Conservation (phyloP, 2,888 invertebrate genomes). For the Abscondita cerata region DNA sequence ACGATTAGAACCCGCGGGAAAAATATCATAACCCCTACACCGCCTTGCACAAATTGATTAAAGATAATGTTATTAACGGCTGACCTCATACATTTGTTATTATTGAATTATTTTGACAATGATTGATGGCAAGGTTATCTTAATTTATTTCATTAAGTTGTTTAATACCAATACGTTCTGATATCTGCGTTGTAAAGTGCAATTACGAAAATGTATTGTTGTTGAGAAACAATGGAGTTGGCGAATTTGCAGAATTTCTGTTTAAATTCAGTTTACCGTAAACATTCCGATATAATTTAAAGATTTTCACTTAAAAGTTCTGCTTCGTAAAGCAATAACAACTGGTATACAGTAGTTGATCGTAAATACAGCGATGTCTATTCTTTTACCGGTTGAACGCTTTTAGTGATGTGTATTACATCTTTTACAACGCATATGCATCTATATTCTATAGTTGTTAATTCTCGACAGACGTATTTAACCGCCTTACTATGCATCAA, state of each 20-base stretch:
- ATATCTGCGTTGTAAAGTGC: conserved; percentile 10
- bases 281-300: neutral
- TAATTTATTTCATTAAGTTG: conserved; percentile 19
- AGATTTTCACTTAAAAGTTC: conserved; percentile 4
- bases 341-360: conserved; percentile 10
- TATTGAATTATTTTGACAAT: conserved; percentile 31
- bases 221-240: conserved; percentile 8
- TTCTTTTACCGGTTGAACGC: conserved; percentile 23
- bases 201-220: conserved; percentile 9
- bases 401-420: conserved; percentile 18
- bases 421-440: conserved; percentile 22
- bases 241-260: neutral
- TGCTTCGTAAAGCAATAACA: conserved; percentile 9
- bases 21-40: conserved; percentile 15
- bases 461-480: conserved; percentile 16
- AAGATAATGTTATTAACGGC: conserved; percentile 26
- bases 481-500: conserved; percentile 8
- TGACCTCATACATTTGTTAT: conserved; percentile 22
- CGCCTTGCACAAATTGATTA: conserved; percentile 14
- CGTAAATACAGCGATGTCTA: conserved; percentile 18
- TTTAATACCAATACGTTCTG: conserved; percentile 22
- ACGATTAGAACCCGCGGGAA: conserved; percentile 23
- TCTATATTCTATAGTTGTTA: conserved; percentile 8
- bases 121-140: conserved; percentile 30
- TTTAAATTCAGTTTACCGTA: neutral